These are phyloP conservation scores for Drosophila limbata DNA, from an alignment of 2,888 invertebrate species.

Conservation along the genomic window DNA sequence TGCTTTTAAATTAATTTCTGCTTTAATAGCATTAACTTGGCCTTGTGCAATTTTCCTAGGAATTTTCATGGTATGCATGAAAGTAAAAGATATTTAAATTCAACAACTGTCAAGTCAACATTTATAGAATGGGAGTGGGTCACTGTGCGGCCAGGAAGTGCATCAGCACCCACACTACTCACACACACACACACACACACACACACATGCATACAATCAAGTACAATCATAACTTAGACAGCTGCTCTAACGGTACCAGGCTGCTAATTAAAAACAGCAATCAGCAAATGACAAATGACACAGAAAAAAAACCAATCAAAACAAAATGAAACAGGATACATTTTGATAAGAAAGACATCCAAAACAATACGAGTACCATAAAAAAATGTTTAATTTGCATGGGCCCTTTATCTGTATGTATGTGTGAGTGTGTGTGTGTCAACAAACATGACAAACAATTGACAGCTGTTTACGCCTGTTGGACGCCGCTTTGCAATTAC, in stretches of 20 bases:
- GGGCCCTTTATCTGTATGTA: conserved; percentile 10
- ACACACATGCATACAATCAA: not conserved
- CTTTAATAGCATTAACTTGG: conserved; percentile 4
- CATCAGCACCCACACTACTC: conserved; percentile 20
- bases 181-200: not conserved
- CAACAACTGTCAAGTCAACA: conserved; percentile 7
- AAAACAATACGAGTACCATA: not conserved
- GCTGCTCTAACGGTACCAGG: conserved; percentile 31
- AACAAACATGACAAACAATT: conserved; percentile 64
- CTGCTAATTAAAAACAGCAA: conserved; percentile 55
- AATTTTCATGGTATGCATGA: conserved; percentile 12
- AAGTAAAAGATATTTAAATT: not conserved
- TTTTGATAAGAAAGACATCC: conserved; percentile 23
- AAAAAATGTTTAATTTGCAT: conserved; percentile 42
- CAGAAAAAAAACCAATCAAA: conserved; percentile 29
- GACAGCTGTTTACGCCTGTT: conserved; percentile 79
- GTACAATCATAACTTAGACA: conserved; percentile 17
- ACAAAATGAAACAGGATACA: conserved; percentile 50
- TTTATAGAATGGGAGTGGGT: conserved; percentile 4
- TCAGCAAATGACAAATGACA: conserved; percentile 58
- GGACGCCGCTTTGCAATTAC: conserved; percentile 53
- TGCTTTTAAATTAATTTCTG: not conserved
- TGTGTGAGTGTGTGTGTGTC: conserved; percentile 39
- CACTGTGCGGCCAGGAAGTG: conserved; percentile 34
- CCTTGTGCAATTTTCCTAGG: conserved; percentile 32